A percentile compares a stretch with the other conserved stretches of the same genome.
These are phyloP conservation scores for Eustalomyia histrio DNA, from an alignment of 2,888 invertebrate species.

Conservation along the genomic window DNA sequence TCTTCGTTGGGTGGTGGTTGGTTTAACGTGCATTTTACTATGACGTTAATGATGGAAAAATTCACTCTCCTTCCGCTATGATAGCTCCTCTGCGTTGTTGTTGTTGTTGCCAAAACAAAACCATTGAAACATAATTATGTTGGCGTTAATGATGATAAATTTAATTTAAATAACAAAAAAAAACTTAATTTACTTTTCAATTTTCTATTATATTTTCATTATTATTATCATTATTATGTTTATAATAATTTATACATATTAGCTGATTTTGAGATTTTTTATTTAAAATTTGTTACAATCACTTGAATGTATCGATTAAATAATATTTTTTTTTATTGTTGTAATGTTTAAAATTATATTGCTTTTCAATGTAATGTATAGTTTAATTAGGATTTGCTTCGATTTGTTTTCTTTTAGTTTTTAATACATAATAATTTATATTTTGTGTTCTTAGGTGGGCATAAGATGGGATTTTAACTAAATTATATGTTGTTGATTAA, in stretches of 20 bases:
- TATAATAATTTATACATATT: neutral
- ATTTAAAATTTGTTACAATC: neutral
- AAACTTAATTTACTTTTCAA: too few species aligned
- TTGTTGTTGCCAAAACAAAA: conserved; percentile 24
- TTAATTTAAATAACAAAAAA: conserved; percentile 9
- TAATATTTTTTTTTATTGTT: neutral
- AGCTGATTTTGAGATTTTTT: neutral
- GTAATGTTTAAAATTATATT: conserved; percentile 46
- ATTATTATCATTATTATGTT: neutral
- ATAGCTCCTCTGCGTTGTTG: conserved; percentile 27
- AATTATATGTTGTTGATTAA: conserved; percentile 30
- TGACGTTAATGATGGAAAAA: conserved; percentile 66
- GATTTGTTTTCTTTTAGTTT: neutral
- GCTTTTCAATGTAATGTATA: conserved; percentile 26
- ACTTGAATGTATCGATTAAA: conserved; percentile 6
- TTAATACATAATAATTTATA: conserved; percentile 48
- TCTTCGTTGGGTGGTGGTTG: conserved; percentile 79
- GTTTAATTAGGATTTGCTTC: conserved; percentile 1
- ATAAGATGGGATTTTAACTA: conserved; percentile 53
- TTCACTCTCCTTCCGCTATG: conserved; percentile 60
- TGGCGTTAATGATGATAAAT: neutral
- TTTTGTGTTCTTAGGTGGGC: conserved; percentile 49
- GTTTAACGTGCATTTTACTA: conserved; percentile 78
- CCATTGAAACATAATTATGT: conserved; percentile 5
- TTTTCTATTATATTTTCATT: conserved; percentile 60